A percentile compares a stretch with the other conserved stretches of the same genome.
Conservation (phyloP, 2,888 invertebrate species). For the Dicyrtoma fusca region DNA sequence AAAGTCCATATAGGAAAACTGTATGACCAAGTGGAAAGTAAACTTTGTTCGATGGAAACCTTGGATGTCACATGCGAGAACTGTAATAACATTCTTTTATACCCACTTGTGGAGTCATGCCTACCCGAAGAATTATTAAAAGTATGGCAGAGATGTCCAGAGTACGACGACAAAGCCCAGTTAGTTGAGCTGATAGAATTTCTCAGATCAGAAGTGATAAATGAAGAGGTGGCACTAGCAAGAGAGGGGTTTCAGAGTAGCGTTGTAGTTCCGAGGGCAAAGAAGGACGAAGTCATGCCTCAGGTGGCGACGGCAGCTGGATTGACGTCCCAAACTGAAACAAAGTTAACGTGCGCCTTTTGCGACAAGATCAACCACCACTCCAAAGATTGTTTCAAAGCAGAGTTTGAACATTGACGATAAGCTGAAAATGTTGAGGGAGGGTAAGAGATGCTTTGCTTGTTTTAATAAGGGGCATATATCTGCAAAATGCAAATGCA, state of each 20-base stretch:
- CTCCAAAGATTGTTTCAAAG: background rate
- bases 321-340: background rate
- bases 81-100: too few species aligned
- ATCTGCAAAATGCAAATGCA: too few species aligned
- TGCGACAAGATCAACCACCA: background rate
- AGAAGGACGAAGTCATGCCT: background rate
- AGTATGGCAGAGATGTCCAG: too few species aligned
- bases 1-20: slow-evolving; percentile 27
- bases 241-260: background rate
- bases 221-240: slow-evolving; percentile 29
- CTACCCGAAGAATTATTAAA: too few species aligned
- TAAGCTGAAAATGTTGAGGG: background rate
- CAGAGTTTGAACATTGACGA: background rate
- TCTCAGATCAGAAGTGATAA: slow-evolving; percentile 31
- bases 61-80: too few species aligned
- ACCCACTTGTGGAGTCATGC: too few species aligned
- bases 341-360: background rate
- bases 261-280: background rate
- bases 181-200: slow-evolving; percentile 28
- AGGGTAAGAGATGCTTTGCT: too few species aligned
- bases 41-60: too few species aligned
- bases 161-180: too few species aligned
- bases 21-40: slow-evolving; percentile 37
- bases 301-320: background rate
- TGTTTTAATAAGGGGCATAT: too few species aligned